Percentiles rank a stretch among this genome's conserved stretches.
Evolutionary conservation across 2,797 vertebrate species (phyloP).

Genomic region (Uromys caudimaculatus): DNA sequence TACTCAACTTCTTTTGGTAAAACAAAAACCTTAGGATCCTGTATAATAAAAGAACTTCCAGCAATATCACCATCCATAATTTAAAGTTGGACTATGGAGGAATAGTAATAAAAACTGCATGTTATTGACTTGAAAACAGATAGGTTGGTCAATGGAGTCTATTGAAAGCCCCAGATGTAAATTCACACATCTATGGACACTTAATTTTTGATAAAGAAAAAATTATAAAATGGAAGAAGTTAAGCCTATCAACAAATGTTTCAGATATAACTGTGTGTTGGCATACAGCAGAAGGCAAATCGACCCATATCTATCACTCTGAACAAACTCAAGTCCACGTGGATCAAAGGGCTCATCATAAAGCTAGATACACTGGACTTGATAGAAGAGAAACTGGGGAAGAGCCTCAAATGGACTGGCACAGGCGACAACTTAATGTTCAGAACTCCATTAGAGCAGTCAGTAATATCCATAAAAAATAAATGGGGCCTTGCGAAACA

Average conservation of each 20-base stretch:
- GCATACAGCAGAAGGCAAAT: neutral
- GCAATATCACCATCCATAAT: neutral
- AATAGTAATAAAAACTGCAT: neutral
- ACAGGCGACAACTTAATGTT: neutral
- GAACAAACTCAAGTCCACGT: neutral
- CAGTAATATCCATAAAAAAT: neutral
- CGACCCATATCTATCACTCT: neutral
- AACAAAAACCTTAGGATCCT: neutral
- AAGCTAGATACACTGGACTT: neutral
- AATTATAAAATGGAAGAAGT: neutral
- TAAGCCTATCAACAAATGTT: too few species aligned
- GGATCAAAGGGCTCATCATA: neutral
- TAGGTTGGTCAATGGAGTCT: neutral
- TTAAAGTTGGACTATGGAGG: neutral
- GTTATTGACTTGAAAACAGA: neutral
- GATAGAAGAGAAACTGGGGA: neutral
- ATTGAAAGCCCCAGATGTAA: neutral
- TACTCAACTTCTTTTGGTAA: neutral
- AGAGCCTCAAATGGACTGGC: too few species aligned
- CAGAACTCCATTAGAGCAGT: too few species aligned
- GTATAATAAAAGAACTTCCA: neutral
- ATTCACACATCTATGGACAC: neutral
- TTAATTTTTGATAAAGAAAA: neutral
- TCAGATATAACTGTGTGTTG: too few species aligned
- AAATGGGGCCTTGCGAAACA: neutral